Evolutionary conservation across 1,140 invertebrate genomes (phyloP), one percentile per base, ranked within the genome.

Genomic region (Neodiprion virginianus): DNA sequence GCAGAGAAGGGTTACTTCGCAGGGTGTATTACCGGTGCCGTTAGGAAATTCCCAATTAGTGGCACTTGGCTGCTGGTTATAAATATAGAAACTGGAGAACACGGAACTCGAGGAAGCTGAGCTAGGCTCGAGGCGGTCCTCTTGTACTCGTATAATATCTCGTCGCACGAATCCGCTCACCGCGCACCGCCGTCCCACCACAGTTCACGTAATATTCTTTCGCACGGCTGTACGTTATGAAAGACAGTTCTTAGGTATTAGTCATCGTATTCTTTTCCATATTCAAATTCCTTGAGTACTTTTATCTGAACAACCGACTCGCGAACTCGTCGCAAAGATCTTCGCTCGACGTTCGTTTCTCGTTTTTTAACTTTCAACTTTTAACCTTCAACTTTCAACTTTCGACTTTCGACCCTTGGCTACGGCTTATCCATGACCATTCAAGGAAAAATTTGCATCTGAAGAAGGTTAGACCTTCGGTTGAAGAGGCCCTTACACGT

Each of bases 1-100:
- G 8, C 53, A 61, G 8, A 12, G 53, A 61, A 0, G 53, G 53
- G 53, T 8, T 7, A 8, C n/a, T 0, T 12, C 53, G 53, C 53
- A 12, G 53, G 53, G 53, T 40, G n/a, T 14, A 17, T 61, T 61
- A 12, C 53, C n/a, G 53, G 53, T 61, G 11, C 11, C 28, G 11
- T 5, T 61, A 61, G 53, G 11, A 61, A 61, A 61, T 61, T 61
- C 53, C 53, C 53, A 61, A 61, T 61, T 61, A 61, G 53, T 61
- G 53, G 53, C 53, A 61, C 53, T 61, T 61, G 8, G 53, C n/a
- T 14, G 53, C 53, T 61, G 53, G 53, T 17, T 61, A 61, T 61
- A 61, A 61, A 61, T 61, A 61, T 61, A 61, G 53, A 61, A 8
- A 61, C 53, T 61, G 53, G 8, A 61, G 53, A 17, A 61, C 53